These are phyloP conservation scores for Mesitornis unicolor DNA, from an alignment of 2,113 vertebrate species.

Conservation along the genomic window DNA sequence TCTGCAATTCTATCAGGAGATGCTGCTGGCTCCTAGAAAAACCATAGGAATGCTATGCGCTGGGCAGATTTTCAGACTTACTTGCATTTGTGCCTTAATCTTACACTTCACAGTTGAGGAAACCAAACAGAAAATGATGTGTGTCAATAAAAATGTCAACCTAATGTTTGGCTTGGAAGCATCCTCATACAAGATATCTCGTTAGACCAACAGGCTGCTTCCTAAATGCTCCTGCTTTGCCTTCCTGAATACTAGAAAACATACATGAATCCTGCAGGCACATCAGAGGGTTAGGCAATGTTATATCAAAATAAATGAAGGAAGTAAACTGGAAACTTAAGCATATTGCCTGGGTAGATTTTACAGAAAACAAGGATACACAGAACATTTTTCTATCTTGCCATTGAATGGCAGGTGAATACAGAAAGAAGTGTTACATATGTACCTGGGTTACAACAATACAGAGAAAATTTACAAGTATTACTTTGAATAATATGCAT, in stretches of 20 bases:
- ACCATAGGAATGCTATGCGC: not conserved
- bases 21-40: not conserved
- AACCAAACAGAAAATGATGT: not conserved
- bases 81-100: not conserved
- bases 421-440: not conserved
- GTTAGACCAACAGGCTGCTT: not conserved
- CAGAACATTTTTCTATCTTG: not conserved
- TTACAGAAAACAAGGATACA: not conserved
- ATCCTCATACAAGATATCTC: not conserved
- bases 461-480: not conserved
- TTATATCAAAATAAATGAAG: not conserved
- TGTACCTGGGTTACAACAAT: not conserved
- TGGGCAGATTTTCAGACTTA: not conserved
- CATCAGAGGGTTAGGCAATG: not conserved
- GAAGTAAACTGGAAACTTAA: not conserved
- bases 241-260: not conserved
- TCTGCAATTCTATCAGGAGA: not conserved
- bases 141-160: not conserved
- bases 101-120: not conserved
- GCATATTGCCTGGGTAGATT: fast-evolving
- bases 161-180: not conserved
- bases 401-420: not conserved
- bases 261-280: not conserved
- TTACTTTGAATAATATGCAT: not conserved
- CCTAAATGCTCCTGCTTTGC: not conserved